Conservation (phyloP, 2,113 vertebrate genomes). For the Nothocercus julius region DNA sequence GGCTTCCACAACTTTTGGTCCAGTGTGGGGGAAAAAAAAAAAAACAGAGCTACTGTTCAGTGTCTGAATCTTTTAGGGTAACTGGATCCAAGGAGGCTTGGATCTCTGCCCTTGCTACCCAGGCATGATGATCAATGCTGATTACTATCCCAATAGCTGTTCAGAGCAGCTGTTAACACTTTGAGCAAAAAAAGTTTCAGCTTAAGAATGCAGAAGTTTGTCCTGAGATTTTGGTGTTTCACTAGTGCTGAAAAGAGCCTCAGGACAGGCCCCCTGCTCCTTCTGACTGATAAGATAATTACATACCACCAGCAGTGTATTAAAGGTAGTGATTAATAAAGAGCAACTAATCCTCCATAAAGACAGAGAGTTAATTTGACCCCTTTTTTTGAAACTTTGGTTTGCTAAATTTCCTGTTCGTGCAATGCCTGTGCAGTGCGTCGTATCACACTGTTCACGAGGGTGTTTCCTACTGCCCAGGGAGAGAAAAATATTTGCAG, state of each 20-base stretch:
- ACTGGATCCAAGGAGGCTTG: not conserved
- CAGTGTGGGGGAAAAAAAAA: not conserved
- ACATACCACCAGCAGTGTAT: not conserved
- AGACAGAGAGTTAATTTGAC: not conserved
- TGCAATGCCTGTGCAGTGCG: not conserved
- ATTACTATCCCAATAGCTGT: not conserved
- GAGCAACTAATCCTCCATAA: not conserved
- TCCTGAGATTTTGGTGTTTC: not conserved
- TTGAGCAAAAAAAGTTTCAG: not conserved
- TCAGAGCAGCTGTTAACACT: not conserved
- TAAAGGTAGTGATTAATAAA: not conserved
- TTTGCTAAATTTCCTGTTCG: not conserved
- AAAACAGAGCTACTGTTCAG: rapidly evolving
- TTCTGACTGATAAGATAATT: too few species aligned
- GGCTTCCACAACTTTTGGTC: not conserved
- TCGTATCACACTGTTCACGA: not conserved
- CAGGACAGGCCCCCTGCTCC: not conserved
- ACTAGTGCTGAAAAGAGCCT: not conserved
- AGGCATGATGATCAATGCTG: rapidly evolving
- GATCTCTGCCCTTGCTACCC: not conserved
- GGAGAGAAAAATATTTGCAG: not conserved
- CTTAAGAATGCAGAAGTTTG: not conserved
- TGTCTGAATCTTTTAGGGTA: not conserved
- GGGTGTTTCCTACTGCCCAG: not conserved
- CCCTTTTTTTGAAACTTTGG: rapidly evolving